Base-by-base conservation (phyloP, 2,797 vertebrate genomes). In the Menidia menidia region DNA sequence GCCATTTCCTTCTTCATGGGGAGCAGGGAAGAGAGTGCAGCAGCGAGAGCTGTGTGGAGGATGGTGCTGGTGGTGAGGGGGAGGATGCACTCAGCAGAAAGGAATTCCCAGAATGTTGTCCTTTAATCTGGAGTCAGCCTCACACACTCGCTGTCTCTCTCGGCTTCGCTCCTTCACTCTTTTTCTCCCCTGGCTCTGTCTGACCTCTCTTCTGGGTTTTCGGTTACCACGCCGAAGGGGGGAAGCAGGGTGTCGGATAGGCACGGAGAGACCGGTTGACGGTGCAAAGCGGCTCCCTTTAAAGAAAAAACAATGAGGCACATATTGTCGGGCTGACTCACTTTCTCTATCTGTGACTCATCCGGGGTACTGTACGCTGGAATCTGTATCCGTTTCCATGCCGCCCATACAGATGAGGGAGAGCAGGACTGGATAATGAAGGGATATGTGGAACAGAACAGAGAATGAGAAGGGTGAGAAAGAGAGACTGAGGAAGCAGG, bases 21-120 rank as follows among this genome's bases (percentile, higher is more conserved):
- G 80, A 80, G 75, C 1, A 0, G 41, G 71, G 61, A 84, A 64
- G 69, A 72, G 67, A 75, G 71, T 60, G 43, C 71, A 77, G 83
- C 92, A 89, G 82, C 73, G 82, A 79, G 83, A 62, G 82, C 77
- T 57, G 78, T 57, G 78, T 73, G 64, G 76, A 78, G 71, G 86
- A 71, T 55, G 64, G 52, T 68, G 68, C 75, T 89, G 82, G 45
- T 71, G 82, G 60, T 72, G 76, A 82, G 82, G 85, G 80, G 86
- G 89, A 83, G 86, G 89, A 90, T 89, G 89, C 75, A 94, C 95
- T 96, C 95, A 96, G 93, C 93, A 94, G 92, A 80, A 93, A 95
- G 94, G 97, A 98, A 97, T 96, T 95, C 93, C 82, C 88, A 96
- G 95, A 97, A 98, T 96, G 96, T 94, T 95, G 94, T 95, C 95